Base-by-base conservation (phyloP, 2,888 invertebrate genomes). In the Tachina grossa region DNA sequence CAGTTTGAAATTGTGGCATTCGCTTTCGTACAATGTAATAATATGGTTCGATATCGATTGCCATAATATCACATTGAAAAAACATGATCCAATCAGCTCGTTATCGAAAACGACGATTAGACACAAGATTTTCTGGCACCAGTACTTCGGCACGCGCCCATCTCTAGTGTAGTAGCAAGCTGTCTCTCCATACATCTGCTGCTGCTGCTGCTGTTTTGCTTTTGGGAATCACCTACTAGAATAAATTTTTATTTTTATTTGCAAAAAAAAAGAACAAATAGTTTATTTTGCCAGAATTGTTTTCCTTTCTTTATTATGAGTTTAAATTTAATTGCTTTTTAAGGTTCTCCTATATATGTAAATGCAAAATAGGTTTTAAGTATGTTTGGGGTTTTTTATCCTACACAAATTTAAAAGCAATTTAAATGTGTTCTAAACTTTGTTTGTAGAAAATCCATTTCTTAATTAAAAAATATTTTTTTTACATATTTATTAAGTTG, bases 151-250 rank as follows among this genome's bases (percentile, higher is more conserved):
- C 31, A 31, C 31, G 6, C 6, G 31, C 31, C 31, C 31, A 6
- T 31, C 31, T 31, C 31, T 31, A 31, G 31, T 31, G 5, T 31
- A n/a, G 66, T 57, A 66, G 59, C 55, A 55, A 19, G 55, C 55
- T 57, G 45, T 45, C 41, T 41, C 39, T 47, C 16, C 8, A 61
- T 69, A 59, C 51, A 61, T 43, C n/a, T 49, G 69, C 11, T 43
- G 75, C 53, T 63, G 75, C 53, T 63, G 41, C 31, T 66, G 10
- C 16, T 43, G 14, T 53, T 31, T 31, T 61, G 57, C 75, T n/a
- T 61, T 55, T 83, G 88, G 87, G 87, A 87, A 79, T 88, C 86
- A 87, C 87, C 87, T 87, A 87, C 83, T 87, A 76, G 59, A 76
- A 68, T 83, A 16, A 76, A 81, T 83, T 78, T 83, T 80, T 63